These are phyloP conservation scores for Heliconius hewitsoni DNA, from an alignment of 1,140 invertebrate species.

Conservation along the genomic window DNA sequence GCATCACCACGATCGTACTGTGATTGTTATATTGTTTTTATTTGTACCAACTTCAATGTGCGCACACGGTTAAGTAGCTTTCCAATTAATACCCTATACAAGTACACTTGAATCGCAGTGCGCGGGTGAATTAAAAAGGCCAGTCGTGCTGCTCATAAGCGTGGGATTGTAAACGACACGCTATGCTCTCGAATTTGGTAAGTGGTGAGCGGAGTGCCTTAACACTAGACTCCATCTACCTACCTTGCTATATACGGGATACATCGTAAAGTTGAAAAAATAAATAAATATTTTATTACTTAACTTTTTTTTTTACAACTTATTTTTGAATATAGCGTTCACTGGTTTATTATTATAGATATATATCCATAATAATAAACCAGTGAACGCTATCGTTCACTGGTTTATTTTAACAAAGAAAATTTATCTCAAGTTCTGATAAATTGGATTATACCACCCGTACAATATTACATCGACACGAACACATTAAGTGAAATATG, in stretches of 20 bases:
- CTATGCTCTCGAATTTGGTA: too few relatives aligned
- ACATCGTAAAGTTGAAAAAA: too few relatives aligned
- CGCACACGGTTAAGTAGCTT: background rate
- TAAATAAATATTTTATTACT: too few relatives aligned
- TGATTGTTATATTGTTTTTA: background rate
- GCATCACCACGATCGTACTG: background rate
- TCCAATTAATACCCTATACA: background rate
- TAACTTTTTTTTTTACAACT: background rate
- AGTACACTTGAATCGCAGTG: background rate
- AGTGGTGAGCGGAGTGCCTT: too few relatives aligned
- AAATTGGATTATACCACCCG: background rate
- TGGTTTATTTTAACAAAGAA: background rate
- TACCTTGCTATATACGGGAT: too few relatives aligned
- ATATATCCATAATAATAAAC: background rate
- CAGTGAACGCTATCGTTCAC: background rate
- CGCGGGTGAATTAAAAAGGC: background rate
- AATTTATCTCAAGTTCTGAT: background rate
- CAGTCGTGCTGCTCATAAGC: too few relatives aligned
- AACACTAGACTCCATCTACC: too few relatives aligned
- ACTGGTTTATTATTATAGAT: background rate
- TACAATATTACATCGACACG: background rate
- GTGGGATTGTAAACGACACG: too few relatives aligned
- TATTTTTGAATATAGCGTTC: background rate
- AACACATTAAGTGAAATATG: conserved; percentile 14
- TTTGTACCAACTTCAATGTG: background rate